These are phyloP conservation scores for Lepidonotus clava DNA, from an alignment of 2,888 invertebrate genomes.

Conservation along the genomic window DNA sequence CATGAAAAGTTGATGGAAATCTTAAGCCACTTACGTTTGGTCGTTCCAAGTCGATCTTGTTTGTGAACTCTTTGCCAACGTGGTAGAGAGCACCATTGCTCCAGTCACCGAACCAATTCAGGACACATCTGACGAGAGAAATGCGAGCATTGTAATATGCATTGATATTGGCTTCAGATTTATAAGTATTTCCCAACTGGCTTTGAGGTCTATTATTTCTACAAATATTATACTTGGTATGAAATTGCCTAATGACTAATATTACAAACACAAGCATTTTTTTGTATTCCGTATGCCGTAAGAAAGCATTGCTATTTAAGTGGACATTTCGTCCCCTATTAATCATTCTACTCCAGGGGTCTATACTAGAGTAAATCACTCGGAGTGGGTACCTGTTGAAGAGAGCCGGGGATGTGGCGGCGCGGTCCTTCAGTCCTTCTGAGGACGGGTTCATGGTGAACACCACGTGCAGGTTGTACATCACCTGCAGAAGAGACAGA, in stretches of 20 bases:
- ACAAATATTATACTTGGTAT: too few species aligned
- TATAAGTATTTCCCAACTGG: too few species aligned
- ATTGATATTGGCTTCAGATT: too few species aligned
- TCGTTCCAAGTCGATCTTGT: slow-evolving; percentile 93
- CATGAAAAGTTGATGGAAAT: neutral
- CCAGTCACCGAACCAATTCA: slow-evolving; percentile 99
- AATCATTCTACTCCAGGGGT: neutral
- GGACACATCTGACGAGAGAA: slow-evolving; percentile 86
- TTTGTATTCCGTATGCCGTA: too few species aligned
- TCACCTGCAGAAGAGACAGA: slow-evolving; percentile 85
- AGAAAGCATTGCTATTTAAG: neutral
- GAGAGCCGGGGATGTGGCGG: slow-evolving; percentile 98
- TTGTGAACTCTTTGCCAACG: slow-evolving; percentile 96
- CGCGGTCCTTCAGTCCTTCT: slow-evolving; percentile 98
- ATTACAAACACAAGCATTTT: too few species aligned
- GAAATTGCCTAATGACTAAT: too few species aligned
- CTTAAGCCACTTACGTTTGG: slow-evolving; percentile 72
- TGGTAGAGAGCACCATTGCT: slow-evolving; percentile 89
- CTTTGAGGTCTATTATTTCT: too few species aligned
- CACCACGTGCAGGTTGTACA: slow-evolving; percentile 99
- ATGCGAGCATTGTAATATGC: neutral
- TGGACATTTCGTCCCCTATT: neutral
- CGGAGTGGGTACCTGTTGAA: slow-evolving; percentile 88
- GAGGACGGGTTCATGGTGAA: slow-evolving; percentile 99
- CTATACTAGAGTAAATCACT: neutral